Percentiles rank a stretch among this genome's conserved stretches.
These are phyloP conservation scores for Drosophila borealis DNA, from an alignment of 2,888 invertebrate genomes.

Conservation along the genomic window DNA sequence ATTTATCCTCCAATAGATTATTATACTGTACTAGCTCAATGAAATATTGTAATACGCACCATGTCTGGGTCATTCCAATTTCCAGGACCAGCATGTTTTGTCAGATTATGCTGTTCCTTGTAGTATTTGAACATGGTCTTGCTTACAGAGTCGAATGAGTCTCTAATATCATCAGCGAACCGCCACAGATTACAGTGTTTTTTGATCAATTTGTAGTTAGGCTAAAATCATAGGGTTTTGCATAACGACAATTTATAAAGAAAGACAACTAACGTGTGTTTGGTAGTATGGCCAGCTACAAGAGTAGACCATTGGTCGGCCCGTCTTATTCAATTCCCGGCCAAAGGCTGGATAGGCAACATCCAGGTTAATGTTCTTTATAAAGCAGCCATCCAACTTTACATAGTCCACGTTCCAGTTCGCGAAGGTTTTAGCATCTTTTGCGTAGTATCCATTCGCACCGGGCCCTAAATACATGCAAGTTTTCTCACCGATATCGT, in stretches of 20 bases:
- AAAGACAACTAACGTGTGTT: slow-evolving; percentile 78
- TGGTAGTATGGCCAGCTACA: slow-evolving; percentile 93
- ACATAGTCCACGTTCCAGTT: slow-evolving; percentile 91
- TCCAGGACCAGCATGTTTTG: slow-evolving; percentile 87
- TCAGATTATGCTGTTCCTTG: slow-evolving; percentile 86
- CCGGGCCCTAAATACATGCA: slow-evolving; percentile 90
- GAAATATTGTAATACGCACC: slow-evolving; percentile 64
- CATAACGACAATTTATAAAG: neutral
- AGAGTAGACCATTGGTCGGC: slow-evolving; percentile 90
- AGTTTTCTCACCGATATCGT: slow-evolving; percentile 90
- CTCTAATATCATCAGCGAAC: slow-evolving; percentile 88
- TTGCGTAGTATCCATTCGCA: slow-evolving; percentile 87
- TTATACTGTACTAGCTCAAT: neutral
- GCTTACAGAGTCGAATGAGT: slow-evolving; percentile 86
- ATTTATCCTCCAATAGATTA: neutral
- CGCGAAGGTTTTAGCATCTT: slow-evolving; percentile 90
- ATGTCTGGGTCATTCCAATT: slow-evolving; percentile 91
- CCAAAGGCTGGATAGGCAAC: slow-evolving; percentile 89
- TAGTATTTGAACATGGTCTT: slow-evolving; percentile 87
- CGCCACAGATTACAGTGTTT: slow-evolving; percentile 89
- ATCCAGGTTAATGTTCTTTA: slow-evolving; percentile 86
- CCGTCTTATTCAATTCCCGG: slow-evolving; percentile 88
- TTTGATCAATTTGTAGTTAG: slow-evolving; percentile 86
- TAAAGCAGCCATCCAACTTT: slow-evolving; percentile 91
- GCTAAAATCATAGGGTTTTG: slow-evolving; percentile 70